Evolutionary conservation across 2,797 vertebrate species (phyloP).

Genomic region (Oceanodroma leucorhoa): DNA sequence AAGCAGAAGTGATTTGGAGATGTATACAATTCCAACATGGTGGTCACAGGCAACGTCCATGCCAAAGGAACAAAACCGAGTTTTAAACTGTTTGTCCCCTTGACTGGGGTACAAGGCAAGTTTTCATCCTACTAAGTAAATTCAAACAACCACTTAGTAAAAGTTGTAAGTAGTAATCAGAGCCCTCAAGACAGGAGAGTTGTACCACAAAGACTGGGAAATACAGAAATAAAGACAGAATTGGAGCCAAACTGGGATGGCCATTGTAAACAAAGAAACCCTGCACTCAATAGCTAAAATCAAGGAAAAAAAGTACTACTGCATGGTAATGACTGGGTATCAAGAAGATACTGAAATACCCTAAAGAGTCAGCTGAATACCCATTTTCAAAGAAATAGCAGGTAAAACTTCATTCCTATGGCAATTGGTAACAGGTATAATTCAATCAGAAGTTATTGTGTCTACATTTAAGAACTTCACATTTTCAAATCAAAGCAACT

Average conservation of each 20-base stretch:
- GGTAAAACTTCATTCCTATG: not conserved
- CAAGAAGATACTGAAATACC: not conserved
- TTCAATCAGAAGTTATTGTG: not conserved
- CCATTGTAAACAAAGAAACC: not conserved
- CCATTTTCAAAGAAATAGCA: not conserved
- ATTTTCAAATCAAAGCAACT: not conserved
- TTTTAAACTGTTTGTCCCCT: not conserved
- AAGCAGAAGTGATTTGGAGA: not conserved
- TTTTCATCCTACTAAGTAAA: not conserved
- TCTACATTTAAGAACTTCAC: not conserved
- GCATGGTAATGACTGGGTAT: not conserved
- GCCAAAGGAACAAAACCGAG: not conserved
- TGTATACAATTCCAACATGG: not conserved
- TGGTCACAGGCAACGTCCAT: fast-evolving
- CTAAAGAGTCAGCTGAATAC: not conserved
- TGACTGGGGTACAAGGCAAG: not conserved
- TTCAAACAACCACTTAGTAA: not conserved
- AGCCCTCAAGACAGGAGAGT: not conserved
- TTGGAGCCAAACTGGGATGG: not conserved
- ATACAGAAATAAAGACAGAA: not conserved
- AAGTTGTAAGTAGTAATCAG: not conserved
- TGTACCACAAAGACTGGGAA: not conserved
- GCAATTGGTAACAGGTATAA: not conserved
- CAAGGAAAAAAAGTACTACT: not conserved
- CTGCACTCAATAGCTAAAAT: not conserved